phyloP scores from a whole-genome alignment of 2,797 vertebrate genomes.

The Emydoidea blandingii region DNA sequence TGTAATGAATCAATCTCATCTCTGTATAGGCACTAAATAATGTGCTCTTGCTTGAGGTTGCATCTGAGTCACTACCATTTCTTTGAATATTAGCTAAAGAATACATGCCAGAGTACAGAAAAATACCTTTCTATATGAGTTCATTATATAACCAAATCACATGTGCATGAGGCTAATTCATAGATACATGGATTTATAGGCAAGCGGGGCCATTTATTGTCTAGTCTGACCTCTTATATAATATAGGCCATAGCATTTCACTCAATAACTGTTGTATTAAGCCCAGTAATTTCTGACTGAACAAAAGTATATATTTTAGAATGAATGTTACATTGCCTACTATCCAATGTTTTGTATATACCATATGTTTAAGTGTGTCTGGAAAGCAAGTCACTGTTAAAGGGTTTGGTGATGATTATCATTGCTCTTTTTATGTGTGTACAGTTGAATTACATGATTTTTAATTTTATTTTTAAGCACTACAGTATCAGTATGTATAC shows the following conservation, averaged over 20 bases:
- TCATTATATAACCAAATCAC: background rate
- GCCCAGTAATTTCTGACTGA: background rate
- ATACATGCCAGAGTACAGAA: background rate
- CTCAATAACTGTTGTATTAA: background rate
- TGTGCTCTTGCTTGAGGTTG: background rate
- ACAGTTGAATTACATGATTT: constrained; percentile 40
- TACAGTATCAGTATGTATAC: constrained; percentile 39
- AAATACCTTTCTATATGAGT: background rate
- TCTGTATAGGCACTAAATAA: background rate
- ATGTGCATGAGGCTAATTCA: background rate
- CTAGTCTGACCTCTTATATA: background rate
- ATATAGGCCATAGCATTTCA: background rate
- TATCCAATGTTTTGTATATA: background rate
- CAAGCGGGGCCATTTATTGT: background rate
- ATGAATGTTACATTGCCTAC: background rate
- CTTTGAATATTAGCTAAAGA: background rate
- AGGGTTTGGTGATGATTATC: constrained; percentile 1
- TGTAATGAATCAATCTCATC: background rate
- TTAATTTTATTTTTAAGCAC: background rate
- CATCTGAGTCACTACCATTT: background rate
- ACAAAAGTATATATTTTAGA: background rate
- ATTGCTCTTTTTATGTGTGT: constrained; percentile 12
- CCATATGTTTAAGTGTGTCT: background rate
- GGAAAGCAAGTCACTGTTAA: background rate
- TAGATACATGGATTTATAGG: background rate